Percentiles rank a stretch among this genome's conserved stretches.
Conservation (phyloP, 2,888 invertebrate genomes). For the Eudasyphora cyanicolor region DNA sequence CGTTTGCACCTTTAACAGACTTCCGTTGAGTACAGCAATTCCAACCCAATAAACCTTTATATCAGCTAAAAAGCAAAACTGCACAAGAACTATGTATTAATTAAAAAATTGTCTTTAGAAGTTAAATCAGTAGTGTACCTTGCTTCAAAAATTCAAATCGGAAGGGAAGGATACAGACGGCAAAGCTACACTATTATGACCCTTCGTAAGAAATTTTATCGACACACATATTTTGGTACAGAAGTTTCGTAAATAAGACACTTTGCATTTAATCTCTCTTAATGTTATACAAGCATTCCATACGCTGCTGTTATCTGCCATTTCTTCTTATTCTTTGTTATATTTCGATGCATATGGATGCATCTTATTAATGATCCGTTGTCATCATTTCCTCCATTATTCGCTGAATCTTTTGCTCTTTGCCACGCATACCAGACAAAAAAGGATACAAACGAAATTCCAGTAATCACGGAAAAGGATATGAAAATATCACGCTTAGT, state of each 20-base stretch:
- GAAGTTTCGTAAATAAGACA: too few species aligned
- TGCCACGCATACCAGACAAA: background rate
- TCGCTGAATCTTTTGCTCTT: too few species aligned
- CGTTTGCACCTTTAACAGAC: conserved; percentile 77
- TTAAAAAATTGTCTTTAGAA: too few species aligned
- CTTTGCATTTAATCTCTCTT: too few species aligned
- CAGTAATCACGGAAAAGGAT: background rate
- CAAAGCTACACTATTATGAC: too few species aligned
- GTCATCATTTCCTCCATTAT: background rate
- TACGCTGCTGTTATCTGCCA: too few species aligned
- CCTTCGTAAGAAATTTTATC: too few species aligned
- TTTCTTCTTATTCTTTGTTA: background rate
- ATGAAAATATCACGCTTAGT: background rate
- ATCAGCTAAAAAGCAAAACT: background rate
- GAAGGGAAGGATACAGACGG: too few species aligned
- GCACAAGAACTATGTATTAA: background rate
- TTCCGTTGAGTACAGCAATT: conserved; percentile 67
- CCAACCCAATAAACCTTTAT: background rate
- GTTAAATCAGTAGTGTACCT: too few species aligned
- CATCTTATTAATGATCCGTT: background rate
- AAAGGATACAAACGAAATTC: background rate
- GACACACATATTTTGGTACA: too few species aligned
- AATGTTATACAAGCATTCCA: too few species aligned
- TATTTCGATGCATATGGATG: conserved; percentile 37
- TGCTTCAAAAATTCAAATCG: too few species aligned